Base-by-base conservation (phyloP, 2,888 invertebrate species). In the Watsonalla cultraria region DNA sequence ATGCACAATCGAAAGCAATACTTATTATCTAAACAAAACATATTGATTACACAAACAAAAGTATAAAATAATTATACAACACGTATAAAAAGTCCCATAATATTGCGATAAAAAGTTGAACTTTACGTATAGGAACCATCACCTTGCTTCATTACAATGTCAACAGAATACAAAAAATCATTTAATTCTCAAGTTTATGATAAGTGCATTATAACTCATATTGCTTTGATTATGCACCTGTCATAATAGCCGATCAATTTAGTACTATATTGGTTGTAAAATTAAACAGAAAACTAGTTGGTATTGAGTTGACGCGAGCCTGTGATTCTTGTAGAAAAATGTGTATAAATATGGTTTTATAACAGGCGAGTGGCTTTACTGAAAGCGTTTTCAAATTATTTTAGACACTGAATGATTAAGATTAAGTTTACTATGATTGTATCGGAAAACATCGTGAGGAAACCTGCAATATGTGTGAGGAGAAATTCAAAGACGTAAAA, bases 241-340 rank as follows among this genome's bases (percentile, higher is more conserved):
- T 75, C 78, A 76, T 72, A 76, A 74, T 68, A 76, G 65, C 51
- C 68, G 57, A 71, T 73, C 70, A 72, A 72, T 71, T 76, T 59
- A 61, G 58, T 52, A 76, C 60, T 70, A 68, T 76, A 77, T 72
- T 74, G 62, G 60, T 67, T 64, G 71, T 77, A 72, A 75, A 72
- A 74, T 72, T 72, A 70, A 72, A 68, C 66, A 76, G 62, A 60
- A 69, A 75, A 72, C 68, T 66, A 68, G 71, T 72, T 70, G 68
- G 71, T 62, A 54, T 55, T 50, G 55, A 56, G 57, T 54, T 57
- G 63, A 65, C 62, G 53, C 54, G 54, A 51, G 54, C 45, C 47
- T 62, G 37, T 37, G 37, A 49, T 66, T 66, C 53, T 57, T 53
- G 51, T 52, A 62, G 65, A 68, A 68, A 69, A 67, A 70, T 69